phyloP scores from a whole-genome alignment of 1,140 invertebrate genomes.

The Heliconius eleuchia region DNA sequence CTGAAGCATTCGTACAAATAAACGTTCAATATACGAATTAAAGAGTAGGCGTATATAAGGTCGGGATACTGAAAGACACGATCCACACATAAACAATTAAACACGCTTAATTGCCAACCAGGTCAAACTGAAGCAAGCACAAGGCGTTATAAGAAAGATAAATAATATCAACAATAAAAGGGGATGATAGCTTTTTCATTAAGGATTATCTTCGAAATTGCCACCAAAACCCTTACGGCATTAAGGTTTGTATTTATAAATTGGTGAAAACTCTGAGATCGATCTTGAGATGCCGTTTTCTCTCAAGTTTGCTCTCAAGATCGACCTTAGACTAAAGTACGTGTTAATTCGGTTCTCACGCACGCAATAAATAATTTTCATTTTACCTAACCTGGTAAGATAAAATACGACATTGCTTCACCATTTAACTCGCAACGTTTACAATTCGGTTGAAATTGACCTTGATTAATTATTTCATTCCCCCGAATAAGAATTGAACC shows the following conservation, averaged over 20 bases:
- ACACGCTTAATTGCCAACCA: conserved; percentile 11
- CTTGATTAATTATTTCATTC: no score
- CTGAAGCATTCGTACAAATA: not conserved
- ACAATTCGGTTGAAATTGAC: no score
- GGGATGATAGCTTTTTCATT: conserved; percentile 6
- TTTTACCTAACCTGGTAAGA: no score
- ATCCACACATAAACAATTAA: conserved; percentile 11
- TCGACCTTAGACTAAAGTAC: no score
- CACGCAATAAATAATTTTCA: no score
- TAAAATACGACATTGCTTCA: no score
- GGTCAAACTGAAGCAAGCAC: not conserved
- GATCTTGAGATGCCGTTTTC: no score
- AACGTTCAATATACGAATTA: not conserved
- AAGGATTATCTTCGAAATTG: conserved; percentile 1
- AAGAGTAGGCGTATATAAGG: conserved; percentile 2
- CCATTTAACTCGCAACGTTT: no score
- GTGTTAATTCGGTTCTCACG: no score
- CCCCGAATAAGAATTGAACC: no score
- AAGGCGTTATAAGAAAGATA: not conserved
- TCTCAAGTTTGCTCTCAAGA: no score
- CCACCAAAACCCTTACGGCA: not conserved
- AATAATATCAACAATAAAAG: conserved; percentile 13
- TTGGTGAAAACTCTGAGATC: no score
- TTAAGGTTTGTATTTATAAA: not conserved
- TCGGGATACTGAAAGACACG: conserved; percentile 3